These are phyloP conservation scores for Amblyornis subalaris DNA, from an alignment of 2,113 vertebrate species.

Conservation along the genomic window DNA sequence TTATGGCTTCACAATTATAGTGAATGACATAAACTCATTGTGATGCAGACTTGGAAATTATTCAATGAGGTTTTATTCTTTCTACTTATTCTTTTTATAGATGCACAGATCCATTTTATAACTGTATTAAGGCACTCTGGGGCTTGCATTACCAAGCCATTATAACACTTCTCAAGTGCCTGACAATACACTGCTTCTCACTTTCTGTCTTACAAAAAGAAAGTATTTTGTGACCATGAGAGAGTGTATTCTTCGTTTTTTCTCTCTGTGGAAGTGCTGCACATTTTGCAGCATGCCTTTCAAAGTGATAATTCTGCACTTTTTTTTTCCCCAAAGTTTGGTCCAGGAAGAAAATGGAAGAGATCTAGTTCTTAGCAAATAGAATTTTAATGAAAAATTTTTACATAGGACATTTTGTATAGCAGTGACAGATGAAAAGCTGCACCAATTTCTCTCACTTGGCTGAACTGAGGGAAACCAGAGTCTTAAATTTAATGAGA, in stretches of 20 bases:
- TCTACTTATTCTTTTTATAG: conserved; percentile 39
- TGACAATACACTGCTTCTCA: neutral
- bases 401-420: neutral
- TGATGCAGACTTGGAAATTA: conserved; percentile 33
- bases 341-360: neutral
- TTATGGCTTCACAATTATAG: neutral
- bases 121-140: neutral
- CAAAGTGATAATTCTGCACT: neutral
- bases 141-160: neutral
- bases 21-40: neutral
- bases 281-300: neutral
- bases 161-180: neutral
- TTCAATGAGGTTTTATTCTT: neutral
- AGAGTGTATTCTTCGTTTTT: neutral
- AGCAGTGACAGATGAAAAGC: neutral
- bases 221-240: neutral
- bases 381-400: neutral
- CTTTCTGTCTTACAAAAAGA: neutral
- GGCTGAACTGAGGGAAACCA: neutral
- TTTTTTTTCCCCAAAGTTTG: neutral
- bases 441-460: neutral
- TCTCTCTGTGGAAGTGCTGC: neutral
- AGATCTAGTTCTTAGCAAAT: neutral
- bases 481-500: neutral
- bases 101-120: neutral